Conservation (phyloP, 2,888 invertebrate species). For the Noctuana brunneofusca region DNA sequence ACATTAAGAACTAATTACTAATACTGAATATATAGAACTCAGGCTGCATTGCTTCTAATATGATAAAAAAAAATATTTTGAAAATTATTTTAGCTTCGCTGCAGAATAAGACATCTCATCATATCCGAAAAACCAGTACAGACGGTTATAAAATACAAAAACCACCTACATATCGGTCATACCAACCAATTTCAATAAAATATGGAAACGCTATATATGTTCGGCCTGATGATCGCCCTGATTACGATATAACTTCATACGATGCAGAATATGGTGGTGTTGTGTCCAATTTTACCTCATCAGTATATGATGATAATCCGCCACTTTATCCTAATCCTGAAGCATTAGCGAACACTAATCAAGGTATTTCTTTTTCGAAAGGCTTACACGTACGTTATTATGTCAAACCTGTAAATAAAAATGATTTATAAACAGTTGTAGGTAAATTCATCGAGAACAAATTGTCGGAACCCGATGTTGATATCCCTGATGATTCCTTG, state of each 20-base stretch:
- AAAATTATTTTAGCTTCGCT: slow-evolving; percentile 53
- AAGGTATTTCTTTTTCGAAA: slow-evolving; percentile 50
- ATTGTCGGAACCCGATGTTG: slow-evolving; percentile 71
- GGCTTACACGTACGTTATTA: background rate
- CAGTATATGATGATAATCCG: slow-evolving; percentile 77
- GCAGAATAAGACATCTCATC: slow-evolving; percentile 64
- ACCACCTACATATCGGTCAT: slow-evolving; percentile 59
- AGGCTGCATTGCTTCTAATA: background rate
- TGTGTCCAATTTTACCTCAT: slow-evolving; percentile 76
- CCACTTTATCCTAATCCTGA: slow-evolving; percentile 78
- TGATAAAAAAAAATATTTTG: background rate
- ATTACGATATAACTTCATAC: slow-evolving; percentile 73
- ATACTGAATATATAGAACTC: background rate
- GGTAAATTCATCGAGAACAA: slow-evolving; percentile 61
- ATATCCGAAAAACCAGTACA: slow-evolving; percentile 57
- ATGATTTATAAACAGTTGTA: slow-evolving; percentile 41
- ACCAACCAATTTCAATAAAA: slow-evolving; percentile 67
- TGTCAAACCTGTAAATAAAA: background rate
- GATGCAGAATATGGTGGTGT: slow-evolving; percentile 77
- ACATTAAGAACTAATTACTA: background rate
- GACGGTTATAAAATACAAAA: slow-evolving; percentile 61
- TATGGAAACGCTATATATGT: slow-evolving; percentile 66
- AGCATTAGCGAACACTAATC: slow-evolving; percentile 62
- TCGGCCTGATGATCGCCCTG: slow-evolving; percentile 61
- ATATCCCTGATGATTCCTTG: slow-evolving; percentile 84